These are phyloP conservation scores for Ochropacha duplaris DNA, from an alignment of 2,888 invertebrate species.

Conservation along the genomic window DNA sequence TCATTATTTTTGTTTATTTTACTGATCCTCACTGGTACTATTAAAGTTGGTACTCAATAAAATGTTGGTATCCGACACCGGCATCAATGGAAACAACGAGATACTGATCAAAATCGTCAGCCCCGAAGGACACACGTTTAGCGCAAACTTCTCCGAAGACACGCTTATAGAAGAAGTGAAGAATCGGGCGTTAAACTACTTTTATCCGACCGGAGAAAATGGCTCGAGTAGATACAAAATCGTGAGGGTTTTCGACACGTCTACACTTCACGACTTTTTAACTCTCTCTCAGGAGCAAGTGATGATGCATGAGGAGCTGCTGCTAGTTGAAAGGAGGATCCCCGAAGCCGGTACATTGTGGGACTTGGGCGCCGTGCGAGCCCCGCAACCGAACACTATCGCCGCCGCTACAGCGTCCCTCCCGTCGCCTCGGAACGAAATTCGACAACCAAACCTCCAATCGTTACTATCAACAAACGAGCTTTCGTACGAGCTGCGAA, in stretches of 20 bases:
- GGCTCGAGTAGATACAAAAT: slow-evolving; percentile 65
- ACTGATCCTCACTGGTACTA: slow-evolving; percentile 32
- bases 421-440: slow-evolving; percentile 52
- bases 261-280: slow-evolving; percentile 68
- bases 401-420: slow-evolving; percentile 71
- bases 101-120: slow-evolving; percentile 66
- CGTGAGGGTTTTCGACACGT: slow-evolving; percentile 63
- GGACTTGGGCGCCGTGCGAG: slow-evolving; percentile 71
- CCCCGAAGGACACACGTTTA: slow-evolving; percentile 66
- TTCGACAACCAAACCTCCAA: slow-evolving; percentile 70
- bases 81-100: slow-evolving; percentile 44
- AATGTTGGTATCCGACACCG: slow-evolving; percentile 68
- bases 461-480: slow-evolving; percentile 73
- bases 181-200: slow-evolving; percentile 63
- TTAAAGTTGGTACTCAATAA: slow-evolving; percentile 21
- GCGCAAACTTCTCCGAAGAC: slow-evolving; percentile 61
- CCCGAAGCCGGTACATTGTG: slow-evolving; percentile 70
- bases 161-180: slow-evolving; percentile 71
- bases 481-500: slow-evolving; percentile 63
- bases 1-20: slow-evolving; percentile 43
- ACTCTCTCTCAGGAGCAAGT: slow-evolving; percentile 68
- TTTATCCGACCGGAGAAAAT: slow-evolving; percentile 68
- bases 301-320: slow-evolving; percentile 61
- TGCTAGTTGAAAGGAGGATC: slow-evolving; percentile 61
- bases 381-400: slow-evolving; percentile 64